Evolutionary conservation across 2,888 invertebrate species (phyloP).

Genomic region (Monochamus alternatus): DNA sequence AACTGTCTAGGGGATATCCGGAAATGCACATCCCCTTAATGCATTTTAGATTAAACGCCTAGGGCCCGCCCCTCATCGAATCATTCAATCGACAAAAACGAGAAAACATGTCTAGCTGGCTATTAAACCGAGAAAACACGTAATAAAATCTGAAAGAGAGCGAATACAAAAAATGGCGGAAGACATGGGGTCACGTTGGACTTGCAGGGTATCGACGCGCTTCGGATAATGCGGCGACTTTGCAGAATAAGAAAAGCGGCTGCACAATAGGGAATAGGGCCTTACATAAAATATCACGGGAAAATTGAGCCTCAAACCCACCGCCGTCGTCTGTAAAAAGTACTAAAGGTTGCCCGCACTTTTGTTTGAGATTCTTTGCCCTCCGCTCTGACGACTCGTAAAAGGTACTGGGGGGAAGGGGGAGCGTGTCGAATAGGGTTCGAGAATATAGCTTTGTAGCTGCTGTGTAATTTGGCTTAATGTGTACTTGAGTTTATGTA

Average conservation of each 20-base stretch:
- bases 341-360: constrained; percentile 32
- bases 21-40: constrained; percentile 7
- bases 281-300: constrained; percentile 39
- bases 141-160: constrained; percentile 56
- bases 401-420: neutral
- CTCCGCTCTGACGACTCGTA: neutral
- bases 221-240: constrained; percentile 31
- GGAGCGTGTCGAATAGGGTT: no score
- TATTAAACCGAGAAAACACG: constrained; percentile 56
- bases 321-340: constrained; percentile 29
- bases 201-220: constrained; percentile 3
- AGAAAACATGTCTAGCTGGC: constrained; percentile 48
- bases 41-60: constrained; percentile 29
- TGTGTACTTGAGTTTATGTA: no score
- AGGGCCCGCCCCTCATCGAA: constrained; percentile 46
- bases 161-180: constrained; percentile 54
- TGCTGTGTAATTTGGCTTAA: no score
- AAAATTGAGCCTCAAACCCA: constrained; percentile 32
- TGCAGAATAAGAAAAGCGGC: constrained; percentile 33
- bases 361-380: constrained; percentile 30
- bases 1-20: no score
- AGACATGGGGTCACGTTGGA: constrained; percentile 44
- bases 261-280: constrained; percentile 36
- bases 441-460: no score
- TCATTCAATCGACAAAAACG: constrained; percentile 43